Conservation (phyloP, 2,888 invertebrate genomes). For the Seladonia tumulorum region DNA sequence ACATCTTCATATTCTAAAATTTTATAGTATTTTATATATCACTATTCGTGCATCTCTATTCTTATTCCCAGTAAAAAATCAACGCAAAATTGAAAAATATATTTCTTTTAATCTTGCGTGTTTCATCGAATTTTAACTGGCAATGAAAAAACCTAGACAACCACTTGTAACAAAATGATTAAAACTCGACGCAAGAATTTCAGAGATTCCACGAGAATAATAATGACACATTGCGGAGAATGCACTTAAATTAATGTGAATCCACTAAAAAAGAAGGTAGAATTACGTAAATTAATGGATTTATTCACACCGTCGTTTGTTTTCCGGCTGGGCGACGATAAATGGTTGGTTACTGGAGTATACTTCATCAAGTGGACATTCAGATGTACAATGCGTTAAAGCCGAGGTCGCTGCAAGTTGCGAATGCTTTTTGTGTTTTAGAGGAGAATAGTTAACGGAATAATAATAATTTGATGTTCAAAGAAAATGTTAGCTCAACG, state of each 20-base stretch:
- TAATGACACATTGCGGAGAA: not conserved
- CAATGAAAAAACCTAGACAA: too few species aligned
- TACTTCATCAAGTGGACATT: not conserved
- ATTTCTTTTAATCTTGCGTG: too few species aligned
- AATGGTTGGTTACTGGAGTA: not conserved
- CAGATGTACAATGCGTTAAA: not conserved
- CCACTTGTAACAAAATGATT: too few species aligned
- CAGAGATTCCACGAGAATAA: not conserved
- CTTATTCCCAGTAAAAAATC: too few species aligned
- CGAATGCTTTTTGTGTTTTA: not conserved
- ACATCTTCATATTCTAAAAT: too few species aligned
- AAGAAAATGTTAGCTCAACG: too few species aligned
- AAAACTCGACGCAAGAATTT: too few species aligned
- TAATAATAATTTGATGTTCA: not conserved
- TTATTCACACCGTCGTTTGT: not conserved
- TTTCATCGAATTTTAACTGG: too few species aligned
- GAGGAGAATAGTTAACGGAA: not conserved
- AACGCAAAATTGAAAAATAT: too few species aligned
- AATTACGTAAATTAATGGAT: not conserved
- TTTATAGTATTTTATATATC: too few species aligned
- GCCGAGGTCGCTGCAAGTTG: not conserved
- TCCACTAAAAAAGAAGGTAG: not conserved
- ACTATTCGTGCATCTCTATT: too few species aligned
- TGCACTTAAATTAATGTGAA: not conserved
- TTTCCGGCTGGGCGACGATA: not conserved